Conservation (phyloP, 2,888 invertebrate genomes). For the Reticulitermes lucifugus region DNA sequence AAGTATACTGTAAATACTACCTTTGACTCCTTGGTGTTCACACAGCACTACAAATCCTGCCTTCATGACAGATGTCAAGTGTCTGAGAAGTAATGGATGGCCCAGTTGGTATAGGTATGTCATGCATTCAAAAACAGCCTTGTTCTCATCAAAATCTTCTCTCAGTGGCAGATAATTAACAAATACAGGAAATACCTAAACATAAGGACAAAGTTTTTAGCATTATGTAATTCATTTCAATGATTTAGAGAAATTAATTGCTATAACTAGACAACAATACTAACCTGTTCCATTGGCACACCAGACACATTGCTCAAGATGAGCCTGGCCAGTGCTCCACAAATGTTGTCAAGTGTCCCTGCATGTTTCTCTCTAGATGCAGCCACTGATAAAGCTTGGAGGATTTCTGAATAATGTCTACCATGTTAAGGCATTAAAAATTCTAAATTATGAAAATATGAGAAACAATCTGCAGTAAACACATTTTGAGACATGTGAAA, state of each 20-base stretch:
- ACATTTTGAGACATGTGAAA: too few relatives aligned
- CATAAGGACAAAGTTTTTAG: not conserved
- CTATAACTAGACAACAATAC: constrained; percentile 36
- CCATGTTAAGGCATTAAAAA: constrained; percentile 41
- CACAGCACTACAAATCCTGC: constrained; percentile 69
- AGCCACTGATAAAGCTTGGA: constrained; percentile 75
- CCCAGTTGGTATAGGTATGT: constrained; percentile 72
- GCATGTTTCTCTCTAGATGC: constrained; percentile 74
- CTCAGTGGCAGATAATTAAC: constrained; percentile 77
- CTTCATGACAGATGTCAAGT: constrained; percentile 68
- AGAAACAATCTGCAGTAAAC: not conserved
- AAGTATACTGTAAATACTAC: constrained; percentile 58
- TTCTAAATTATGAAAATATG: not conserved
- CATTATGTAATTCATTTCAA: too few relatives aligned
- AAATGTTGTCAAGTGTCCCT: constrained; percentile 80
- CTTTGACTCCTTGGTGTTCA: constrained; percentile 69
- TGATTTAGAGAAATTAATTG: too few relatives aligned
- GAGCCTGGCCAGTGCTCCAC: constrained; percentile 80
- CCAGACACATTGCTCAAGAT: constrained; percentile 73
- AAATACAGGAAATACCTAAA: constrained; percentile 76
- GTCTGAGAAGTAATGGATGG: constrained; percentile 67
- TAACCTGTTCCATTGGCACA: constrained; percentile 77
- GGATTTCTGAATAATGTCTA: constrained; percentile 74
- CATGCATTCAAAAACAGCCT: constrained; percentile 75
- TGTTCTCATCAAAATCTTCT: constrained; percentile 80